A percentile compares a stretch with the other conserved stretches of the same genome.
Conservation (phyloP, 1,140 invertebrate species). For the Caenorhabditis latens region DNA sequence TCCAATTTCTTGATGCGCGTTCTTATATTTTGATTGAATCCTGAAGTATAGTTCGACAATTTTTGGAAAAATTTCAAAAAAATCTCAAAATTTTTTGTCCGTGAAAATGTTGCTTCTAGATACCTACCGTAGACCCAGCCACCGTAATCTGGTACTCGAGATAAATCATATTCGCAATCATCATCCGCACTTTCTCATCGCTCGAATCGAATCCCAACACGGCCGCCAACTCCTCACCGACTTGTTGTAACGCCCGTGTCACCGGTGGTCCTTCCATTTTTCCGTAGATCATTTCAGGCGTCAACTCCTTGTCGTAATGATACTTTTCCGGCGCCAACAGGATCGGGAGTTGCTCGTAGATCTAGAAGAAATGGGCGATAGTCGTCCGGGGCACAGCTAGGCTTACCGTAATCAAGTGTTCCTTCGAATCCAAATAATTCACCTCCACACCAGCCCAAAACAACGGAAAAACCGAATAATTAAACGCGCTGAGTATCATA, state of each 20-base stretch:
- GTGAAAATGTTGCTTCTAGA: too few relatives aligned
- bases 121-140: conserved; percentile 38
- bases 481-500: conserved; percentile 40
- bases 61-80: too few relatives aligned
- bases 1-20: too few relatives aligned
- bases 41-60: too few relatives aligned
- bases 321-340: conserved; percentile 27
- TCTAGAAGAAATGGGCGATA: conserved; percentile 30
- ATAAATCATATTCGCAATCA: conserved; percentile 56
- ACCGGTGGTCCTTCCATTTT: conserved; percentile 23
- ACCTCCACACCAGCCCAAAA: conserved; percentile 57
- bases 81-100: too few relatives aligned
- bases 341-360: conserved; percentile 53
- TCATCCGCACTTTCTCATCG: conserved; percentile 30
- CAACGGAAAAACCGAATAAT: conserved; percentile 56
- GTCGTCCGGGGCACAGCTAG: background rate
- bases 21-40: too few relatives aligned
- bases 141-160: conserved; percentile 57
- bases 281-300: conserved; percentile 36
- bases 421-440: conserved; percentile 50
- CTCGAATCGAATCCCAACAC: conserved; percentile 39
- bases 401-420: conserved; percentile 54
- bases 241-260: background rate
- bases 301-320: conserved; percentile 25
- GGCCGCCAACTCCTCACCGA: conserved; percentile 38